Evolutionary conservation across 2,797 vertebrate genomes (phyloP), one percentile per base, ranked within the genome.

Genomic region (Echeneis naucrates): DNA sequence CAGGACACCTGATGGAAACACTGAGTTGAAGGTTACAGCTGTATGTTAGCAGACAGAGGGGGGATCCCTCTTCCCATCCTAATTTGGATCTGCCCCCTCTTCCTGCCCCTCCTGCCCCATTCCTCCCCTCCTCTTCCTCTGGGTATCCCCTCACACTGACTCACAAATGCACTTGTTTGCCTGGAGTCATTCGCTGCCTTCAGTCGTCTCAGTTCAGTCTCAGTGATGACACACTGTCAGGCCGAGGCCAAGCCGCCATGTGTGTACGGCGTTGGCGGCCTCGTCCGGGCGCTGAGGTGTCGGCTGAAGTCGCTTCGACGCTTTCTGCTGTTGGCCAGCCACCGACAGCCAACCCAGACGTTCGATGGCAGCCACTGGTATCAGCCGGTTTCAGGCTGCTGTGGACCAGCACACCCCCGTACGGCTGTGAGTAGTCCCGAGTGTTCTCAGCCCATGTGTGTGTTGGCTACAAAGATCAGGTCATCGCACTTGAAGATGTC

Each of bases 261-360:
- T 11, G 37, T 52, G 48, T 33, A 82, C 11, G 16, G 77, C 6
- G 35, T 66, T 0, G 2, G 61, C 44, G 38, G 75, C 38, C 78
- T 94, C n/a, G 9, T 87, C 53, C 14, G 82, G 9, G 72, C 69
- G 0, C 74, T 93, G 47, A 85, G 85, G 75, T 48, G 81, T n/a
- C 72, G 81, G 7, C 89, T 94, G n/a, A 93, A 93, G 81, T 87
- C 85, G 19, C 87, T 94, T 7, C 54, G 81, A 0, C 70, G 77
- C 9, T 69, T 87, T 2, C 85, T 90, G 68, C 60, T 85, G 75
- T 60, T 54, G 30, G 8, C 51, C 14, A 3, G 21, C 73, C 45
- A 0, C 7, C 50, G 14, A 12, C 56, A 4, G 0, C 54, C 58
- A 0, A 14, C n/a, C 3, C 55, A 26, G 56, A 24, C 9, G 1